Evolutionary conservation across 1,140 invertebrate species (phyloP), one percentile per base, ranked within the genome.

Genomic region (Hesperophylax magnus): DNA sequence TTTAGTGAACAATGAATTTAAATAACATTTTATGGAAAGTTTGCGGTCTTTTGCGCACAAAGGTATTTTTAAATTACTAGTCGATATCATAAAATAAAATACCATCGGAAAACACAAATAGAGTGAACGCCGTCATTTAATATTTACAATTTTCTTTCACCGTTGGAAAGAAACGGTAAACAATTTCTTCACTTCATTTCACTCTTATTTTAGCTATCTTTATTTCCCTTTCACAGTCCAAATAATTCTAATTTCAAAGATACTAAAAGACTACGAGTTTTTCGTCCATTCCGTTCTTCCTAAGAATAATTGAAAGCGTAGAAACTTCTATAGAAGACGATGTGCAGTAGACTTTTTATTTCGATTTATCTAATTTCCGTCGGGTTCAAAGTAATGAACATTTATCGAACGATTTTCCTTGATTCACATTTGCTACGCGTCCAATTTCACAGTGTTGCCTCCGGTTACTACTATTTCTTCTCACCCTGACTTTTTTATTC

Each of bases 391-490:
- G 61, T 77, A 77, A 63, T 65, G 60, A 77, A 65, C 58, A 65
- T 65, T 77, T 65, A 77, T 77, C 39, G 58, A 52, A 65, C 58
- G 53, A 63, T 77, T 63, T 77, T 77, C 74, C 47, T 77, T 77
- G 53, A 77, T 65, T 77, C 75, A 39, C 39, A 52, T 65, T 24
- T 77, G 63, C 27, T 17, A 65, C 58, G 56, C 75, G 9, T 72
- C 69, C 69, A 72, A 54, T 72, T 72, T 72, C 69, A 72, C 69
- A 72, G 52, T 72, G 53, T 27, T 24, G 47, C 52, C 54, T 72
- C 27, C 47, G 39, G 11, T 9, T 14, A 47, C 39, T 47, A 14
- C 11, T n/a, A n/a, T n/a, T n/a, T n/a, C n/a, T n/a, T n/a, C n/a
- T 47, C 39, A 47, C 39, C 53, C 20, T 53, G 39, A 72, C 27